These are phyloP conservation scores for Ailurus styani DNA, from an alignment of 2,113 vertebrate species.

Conservation along the genomic window DNA sequence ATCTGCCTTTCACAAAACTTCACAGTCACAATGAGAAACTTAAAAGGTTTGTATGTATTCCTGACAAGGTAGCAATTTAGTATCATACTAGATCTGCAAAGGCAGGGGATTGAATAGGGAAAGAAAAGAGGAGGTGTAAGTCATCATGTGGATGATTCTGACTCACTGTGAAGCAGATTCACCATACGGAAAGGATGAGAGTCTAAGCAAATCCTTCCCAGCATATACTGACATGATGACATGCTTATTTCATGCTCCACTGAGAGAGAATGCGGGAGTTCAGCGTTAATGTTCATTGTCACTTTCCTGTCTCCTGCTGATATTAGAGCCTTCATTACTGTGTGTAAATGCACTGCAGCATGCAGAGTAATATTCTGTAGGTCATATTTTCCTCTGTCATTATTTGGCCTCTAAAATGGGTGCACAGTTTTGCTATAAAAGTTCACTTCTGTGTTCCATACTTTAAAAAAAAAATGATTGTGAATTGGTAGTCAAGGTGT, in stretches of 20 bases:
- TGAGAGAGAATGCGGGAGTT: constrained; percentile 60
- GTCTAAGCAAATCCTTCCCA: constrained; percentile 27
- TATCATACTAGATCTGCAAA: constrained; percentile 8
- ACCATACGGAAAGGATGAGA: not conserved
- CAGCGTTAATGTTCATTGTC: constrained; percentile 24
- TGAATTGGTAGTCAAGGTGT: not conserved
- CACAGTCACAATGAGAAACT: not conserved
- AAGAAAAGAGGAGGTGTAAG: constrained; percentile 3
- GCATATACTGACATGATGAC: constrained; percentile 40
- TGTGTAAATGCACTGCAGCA: constrained; percentile 48
- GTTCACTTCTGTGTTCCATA: not conserved
- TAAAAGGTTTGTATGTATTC: constrained; percentile 15
- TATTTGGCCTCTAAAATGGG: constrained; percentile 65
- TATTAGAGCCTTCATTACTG: constrained; percentile 61
- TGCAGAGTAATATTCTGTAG: constrained; percentile 41
- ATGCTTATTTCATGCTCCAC: constrained; percentile 72
- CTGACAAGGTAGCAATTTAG: constrained; percentile 60
- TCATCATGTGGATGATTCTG: not conserved
- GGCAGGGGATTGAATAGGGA: not conserved
- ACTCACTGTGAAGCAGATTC: not conserved
- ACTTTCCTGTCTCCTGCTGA: constrained; percentile 52
- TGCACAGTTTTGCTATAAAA: constrained; percentile 18
- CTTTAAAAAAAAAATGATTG: not conserved
- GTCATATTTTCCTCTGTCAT: constrained; percentile 33
- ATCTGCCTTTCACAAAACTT: constrained; percentile 30